A percentile compares a stretch with the other conserved stretches of the same genome.
phyloP scores from a whole-genome alignment of 2,113 vertebrate species.

The Ctenomys sociabilis region DNA sequence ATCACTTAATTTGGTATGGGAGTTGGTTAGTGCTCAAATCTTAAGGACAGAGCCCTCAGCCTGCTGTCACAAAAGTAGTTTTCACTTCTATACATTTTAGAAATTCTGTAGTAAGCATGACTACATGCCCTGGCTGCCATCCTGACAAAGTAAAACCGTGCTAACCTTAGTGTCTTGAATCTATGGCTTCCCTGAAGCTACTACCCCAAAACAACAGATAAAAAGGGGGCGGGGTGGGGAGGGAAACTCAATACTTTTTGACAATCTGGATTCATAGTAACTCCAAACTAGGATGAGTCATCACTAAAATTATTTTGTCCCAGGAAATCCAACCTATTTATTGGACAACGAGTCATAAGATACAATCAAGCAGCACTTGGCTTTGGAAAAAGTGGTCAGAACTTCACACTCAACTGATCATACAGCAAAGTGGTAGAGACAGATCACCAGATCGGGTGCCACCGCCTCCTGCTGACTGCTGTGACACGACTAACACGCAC shows the following conservation, averaged over 20 bases:
- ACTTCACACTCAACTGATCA: rapidly evolving
- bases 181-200: not conserved
- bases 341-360: not conserved
- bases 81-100: constrained; percentile 26
- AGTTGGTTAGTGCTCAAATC: not conserved
- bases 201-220: not conserved
- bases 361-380: rapidly evolving
- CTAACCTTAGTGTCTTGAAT: not conserved
- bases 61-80: not conserved
- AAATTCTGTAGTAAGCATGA: not conserved
- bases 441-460: not conserved
- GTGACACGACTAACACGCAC: not conserved
- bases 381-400: not conserved
- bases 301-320: not conserved
- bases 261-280: not conserved
- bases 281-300: not conserved
- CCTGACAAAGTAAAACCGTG: not conserved
- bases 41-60: not conserved
- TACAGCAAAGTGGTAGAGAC: not conserved
- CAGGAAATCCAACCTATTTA: not conserved
- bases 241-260: not conserved
- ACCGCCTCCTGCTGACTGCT: not conserved
- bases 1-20: not conserved
- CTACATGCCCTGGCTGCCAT: not conserved
- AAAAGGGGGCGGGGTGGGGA: not conserved